Evolutionary conservation across 2,113 vertebrate species (phyloP), one percentile per base, ranked within the genome.

Genomic region (Rhinolophus sinicus): DNA sequence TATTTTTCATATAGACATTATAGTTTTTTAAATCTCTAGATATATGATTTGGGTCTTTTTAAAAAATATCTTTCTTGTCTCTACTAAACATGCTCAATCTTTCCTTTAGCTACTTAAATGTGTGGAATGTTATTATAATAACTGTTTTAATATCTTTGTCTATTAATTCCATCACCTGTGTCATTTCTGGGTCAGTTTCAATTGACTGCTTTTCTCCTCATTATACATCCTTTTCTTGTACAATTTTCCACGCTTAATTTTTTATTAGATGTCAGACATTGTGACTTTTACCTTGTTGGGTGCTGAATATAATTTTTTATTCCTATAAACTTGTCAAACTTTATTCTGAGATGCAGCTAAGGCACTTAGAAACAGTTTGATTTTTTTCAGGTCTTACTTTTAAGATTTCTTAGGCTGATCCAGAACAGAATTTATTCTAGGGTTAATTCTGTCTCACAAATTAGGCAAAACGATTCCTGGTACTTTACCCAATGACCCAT

Each of bases 301-400:
- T 54, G 12, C 72, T 77, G 11, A 52, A 40, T 92, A 40, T 21
- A 10, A 56, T 21, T 75, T 89, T 44, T 92, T 67, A 52, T 87
- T 93, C 6, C 30, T 60, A n/a, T 85, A 62, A 44, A 52, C 77
- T 65, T 65, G 52, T 54, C 67, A 16, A 95, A 77, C 50, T 94
- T 77, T 94, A 90, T 90, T 95, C 60, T 77, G 21, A 47, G 72
- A 81, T 88, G 21, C 7, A 76, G 28, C 72, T 85, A 93, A 93
- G 44, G 85, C 88, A 72, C 47, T 85, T 75, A 40, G 87, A 96
- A 96, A 83, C 28, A 86, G 38, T 65, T 88, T 18, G 12, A 84
- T 72, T 52, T 65, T 64, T 93, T 47, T 90, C 15, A 69, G 35
- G n/a, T 93, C 56, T 94, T 72, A 30, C 76, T 95, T 86, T 97